phyloP scores from a whole-genome alignment of 2,113 vertebrate genomes.

The Rutilus rutilus region DNA sequence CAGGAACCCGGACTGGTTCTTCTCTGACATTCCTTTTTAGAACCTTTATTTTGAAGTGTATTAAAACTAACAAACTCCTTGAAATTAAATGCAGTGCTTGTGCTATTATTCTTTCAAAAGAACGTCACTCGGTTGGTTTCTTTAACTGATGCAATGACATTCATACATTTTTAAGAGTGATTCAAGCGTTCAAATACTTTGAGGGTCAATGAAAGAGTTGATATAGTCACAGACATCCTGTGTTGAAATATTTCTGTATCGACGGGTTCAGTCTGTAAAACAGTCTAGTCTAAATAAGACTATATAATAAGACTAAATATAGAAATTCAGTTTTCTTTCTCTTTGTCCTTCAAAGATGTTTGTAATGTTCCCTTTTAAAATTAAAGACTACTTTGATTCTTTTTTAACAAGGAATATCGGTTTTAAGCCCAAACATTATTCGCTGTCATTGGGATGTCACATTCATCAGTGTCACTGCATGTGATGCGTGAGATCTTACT shows the following conservation, averaged over 20 bases:
- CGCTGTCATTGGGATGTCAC: not conserved
- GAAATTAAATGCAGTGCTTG: not conserved
- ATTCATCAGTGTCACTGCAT: slow-evolving; percentile 38
- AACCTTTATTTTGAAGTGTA: not conserved
- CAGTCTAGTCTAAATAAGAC: not conserved
- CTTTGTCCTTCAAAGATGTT: not conserved
- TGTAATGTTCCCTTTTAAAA: not conserved
- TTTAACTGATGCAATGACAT: not conserved
- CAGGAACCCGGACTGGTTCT: not conserved
- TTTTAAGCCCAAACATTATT: not conserved
- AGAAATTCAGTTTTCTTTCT: not conserved
- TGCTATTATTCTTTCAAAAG: not conserved
- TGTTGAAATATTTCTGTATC: not conserved
- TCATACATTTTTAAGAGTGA: not conserved
- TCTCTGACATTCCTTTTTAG: not conserved
- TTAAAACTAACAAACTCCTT: not conserved
- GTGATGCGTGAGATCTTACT: slow-evolving; percentile 43
- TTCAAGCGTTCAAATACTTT: not conserved
- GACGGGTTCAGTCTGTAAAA: not conserved
- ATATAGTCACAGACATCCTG: not conserved
- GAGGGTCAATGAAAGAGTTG: not conserved
- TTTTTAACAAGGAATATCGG: not conserved
- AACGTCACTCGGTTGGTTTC: not conserved
- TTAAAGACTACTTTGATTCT: not conserved
- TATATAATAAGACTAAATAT: no score